Percentiles rank a stretch among this genome's conserved stretches.
Evolutionary conservation across 2,113 vertebrate species (phyloP).

Genomic region (Pachypanchax playfairii): DNA sequence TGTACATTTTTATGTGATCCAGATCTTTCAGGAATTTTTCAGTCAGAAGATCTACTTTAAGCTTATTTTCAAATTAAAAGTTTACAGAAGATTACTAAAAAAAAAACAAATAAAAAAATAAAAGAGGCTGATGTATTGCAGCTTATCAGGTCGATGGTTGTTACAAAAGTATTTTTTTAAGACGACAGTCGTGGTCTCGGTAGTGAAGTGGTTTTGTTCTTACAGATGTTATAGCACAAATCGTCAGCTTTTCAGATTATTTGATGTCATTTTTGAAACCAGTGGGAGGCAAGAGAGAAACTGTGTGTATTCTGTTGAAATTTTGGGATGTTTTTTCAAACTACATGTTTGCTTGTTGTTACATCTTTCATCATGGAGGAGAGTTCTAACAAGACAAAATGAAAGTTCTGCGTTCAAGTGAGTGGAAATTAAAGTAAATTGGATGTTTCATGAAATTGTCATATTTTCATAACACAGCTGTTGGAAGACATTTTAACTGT

Average conservation of each 20-base stretch:
- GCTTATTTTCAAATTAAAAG: conserved; percentile 85
- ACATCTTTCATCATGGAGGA: neutral
- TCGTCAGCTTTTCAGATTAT: conserved; percentile 71
- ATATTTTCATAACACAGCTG: too few relatives aligned
- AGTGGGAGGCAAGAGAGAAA: conserved; percentile 25
- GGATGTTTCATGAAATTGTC: too few relatives aligned
- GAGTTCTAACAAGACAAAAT: neutral
- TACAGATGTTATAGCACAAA: conserved; percentile 80
- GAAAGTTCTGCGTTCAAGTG: too few relatives aligned
- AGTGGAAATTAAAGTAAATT: too few relatives aligned
- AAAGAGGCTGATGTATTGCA: conserved; percentile 74
- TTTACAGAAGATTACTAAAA: conserved; percentile 71
- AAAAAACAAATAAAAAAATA: conserved; percentile 58
- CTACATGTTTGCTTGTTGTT: conserved; percentile 23
- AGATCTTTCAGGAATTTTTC: conserved; percentile 96
- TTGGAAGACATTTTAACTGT: too few relatives aligned
- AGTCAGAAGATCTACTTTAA: conserved; percentile 85
- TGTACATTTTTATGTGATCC: conserved; percentile 93
- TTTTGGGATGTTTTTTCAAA: conserved; percentile 40
- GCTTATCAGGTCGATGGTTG: conserved; percentile 73
- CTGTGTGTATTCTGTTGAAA: conserved; percentile 43
- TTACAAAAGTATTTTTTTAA: conserved; percentile 81
- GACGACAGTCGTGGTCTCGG: conserved; percentile 59
- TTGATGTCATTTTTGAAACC: conserved; percentile 74
- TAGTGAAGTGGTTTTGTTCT: conserved; percentile 75